These are phyloP conservation scores for Melanocharis versteri DNA, from an alignment of 2,113 vertebrate species.

Conservation along the genomic window DNA sequence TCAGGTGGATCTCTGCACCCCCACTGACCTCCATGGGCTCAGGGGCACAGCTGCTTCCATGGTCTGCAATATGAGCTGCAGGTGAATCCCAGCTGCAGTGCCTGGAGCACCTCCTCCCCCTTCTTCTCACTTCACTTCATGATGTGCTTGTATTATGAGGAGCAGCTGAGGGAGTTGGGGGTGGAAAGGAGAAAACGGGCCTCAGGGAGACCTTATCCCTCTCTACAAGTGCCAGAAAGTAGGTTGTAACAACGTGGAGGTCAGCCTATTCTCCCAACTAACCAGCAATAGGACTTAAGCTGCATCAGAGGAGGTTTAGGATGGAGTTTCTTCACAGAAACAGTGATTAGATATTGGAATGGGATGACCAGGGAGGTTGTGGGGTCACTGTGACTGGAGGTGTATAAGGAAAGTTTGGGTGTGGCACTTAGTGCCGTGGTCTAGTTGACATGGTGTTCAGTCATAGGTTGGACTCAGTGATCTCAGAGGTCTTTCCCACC, in stretches of 20 bases:
- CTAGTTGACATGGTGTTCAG: accelerated
- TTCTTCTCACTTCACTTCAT: not conserved
- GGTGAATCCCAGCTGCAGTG: not conserved
- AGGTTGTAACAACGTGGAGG: accelerated
- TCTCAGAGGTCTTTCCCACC: not conserved
- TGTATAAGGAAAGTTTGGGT: not conserved
- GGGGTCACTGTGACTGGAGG: not conserved
- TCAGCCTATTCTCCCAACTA: not conserved
- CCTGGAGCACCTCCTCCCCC: not conserved
- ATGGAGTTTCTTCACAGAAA: not conserved
- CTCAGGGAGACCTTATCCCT: not conserved
- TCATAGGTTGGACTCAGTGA: not conserved
- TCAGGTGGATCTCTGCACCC: not conserved
- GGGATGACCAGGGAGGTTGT: not conserved
- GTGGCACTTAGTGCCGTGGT: not conserved
- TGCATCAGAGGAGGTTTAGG: not conserved
- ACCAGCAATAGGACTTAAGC: not conserved
- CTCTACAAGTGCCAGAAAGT: not conserved
- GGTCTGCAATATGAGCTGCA: not conserved
- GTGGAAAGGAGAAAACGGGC: not conserved
- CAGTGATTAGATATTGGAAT: not conserved
- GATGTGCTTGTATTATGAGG: not conserved
- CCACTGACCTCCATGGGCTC: not conserved
- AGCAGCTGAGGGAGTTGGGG: not conserved
- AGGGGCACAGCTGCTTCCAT: not conserved